Evolutionary conservation across 2,888 invertebrate species (phyloP).

Genomic region (Enchytraeus crypticus): DNA sequence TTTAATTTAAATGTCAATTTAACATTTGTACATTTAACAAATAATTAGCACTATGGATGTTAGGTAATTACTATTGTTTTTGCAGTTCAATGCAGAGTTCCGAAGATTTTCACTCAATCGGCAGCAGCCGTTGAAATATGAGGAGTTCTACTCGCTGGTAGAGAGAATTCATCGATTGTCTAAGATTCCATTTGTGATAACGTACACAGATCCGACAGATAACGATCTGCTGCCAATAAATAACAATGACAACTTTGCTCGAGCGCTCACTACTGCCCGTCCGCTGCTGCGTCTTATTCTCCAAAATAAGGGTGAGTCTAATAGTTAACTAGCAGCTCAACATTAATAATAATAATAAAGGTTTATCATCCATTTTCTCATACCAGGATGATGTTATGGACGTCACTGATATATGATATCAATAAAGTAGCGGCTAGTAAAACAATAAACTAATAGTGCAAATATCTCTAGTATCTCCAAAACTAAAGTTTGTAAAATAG

Average conservation of each 20-base stretch:
- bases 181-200: constrained; percentile 63
- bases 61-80: constrained; percentile 19
- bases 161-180: constrained; percentile 74
- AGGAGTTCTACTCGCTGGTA: constrained; percentile 73
- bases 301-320: constrained; percentile 45
- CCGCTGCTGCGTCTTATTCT: constrained; percentile 53
- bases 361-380: no score
- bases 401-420: no score
- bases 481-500: no score
- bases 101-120: constrained; percentile 81
- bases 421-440: no score
- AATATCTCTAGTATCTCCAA: no score
- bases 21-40: no score
- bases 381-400: no score
- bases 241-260: constrained; percentile 89
- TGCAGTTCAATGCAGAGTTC: constrained; percentile 95
- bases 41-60: no score
- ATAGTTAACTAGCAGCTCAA: background rate
- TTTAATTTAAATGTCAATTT: no score
- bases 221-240: constrained; percentile 96
- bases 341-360: no score
- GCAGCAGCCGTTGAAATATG: constrained; percentile 68
- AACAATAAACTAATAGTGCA: no score
- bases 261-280: constrained; percentile 76
- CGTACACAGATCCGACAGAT: constrained; percentile 88